phyloP scores from a whole-genome alignment of 2,113 vertebrate genomes.

The Calyptomena viridis region DNA sequence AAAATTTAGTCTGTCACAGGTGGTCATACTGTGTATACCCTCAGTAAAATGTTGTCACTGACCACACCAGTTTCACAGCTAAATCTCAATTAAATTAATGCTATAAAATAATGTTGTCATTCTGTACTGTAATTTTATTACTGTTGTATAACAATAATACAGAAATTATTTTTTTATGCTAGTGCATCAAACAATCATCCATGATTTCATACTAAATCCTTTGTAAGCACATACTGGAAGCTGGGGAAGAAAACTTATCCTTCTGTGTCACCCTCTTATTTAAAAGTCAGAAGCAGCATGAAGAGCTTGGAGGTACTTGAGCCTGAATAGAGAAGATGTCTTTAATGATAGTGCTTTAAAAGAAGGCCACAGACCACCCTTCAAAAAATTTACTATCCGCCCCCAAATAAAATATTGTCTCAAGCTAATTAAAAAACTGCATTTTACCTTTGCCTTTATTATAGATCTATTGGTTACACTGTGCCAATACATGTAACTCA shows the following conservation, averaged over 20 bases:
- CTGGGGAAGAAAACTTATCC: background rate
- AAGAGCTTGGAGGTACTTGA: background rate
- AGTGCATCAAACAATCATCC: background rate
- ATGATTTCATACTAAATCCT: background rate
- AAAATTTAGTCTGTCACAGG: background rate
- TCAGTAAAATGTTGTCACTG: background rate
- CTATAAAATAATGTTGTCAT: background rate
- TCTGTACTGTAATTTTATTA: background rate
- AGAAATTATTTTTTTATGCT: background rate
- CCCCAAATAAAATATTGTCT: background rate
- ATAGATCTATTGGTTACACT: background rate
- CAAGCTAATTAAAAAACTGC: background rate
- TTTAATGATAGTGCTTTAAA: background rate
- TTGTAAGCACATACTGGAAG: background rate
- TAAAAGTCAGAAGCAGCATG: background rate
- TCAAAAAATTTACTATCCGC: background rate
- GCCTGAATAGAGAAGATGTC: background rate
- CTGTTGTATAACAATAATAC: background rate
- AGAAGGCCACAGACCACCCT: background rate
- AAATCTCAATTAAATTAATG: background rate
- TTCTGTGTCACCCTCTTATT: background rate
- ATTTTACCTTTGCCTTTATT: background rate
- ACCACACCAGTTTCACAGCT: background rate
- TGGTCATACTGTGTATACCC: background rate
- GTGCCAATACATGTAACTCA: background rate